Conservation (phyloP, 2,888 invertebrate genomes). For the Drosophila putrida region DNA sequence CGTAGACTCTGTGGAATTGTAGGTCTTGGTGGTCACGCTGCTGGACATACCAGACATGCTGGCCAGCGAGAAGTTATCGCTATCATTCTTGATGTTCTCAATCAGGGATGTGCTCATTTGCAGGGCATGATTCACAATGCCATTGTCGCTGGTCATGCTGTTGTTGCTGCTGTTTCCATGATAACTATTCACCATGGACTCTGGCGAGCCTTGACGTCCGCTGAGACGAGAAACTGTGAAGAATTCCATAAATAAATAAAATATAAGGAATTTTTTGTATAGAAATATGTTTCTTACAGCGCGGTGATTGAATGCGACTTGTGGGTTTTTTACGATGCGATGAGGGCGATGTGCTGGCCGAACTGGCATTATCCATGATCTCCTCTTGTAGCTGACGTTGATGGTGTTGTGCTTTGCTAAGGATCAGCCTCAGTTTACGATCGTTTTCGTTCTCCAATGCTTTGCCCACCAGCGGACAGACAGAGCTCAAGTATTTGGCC, state of each 20-base stretch:
- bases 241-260: neutral
- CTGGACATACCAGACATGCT: slow-evolving; percentile 72
- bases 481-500: slow-evolving; percentile 92
- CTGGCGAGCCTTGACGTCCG: slow-evolving; percentile 88
- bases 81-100: slow-evolving; percentile 85
- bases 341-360: slow-evolving; percentile 85
- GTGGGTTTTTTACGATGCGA: slow-evolving; percentile 83
- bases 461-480: slow-evolving; percentile 94
- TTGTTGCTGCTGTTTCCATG: slow-evolving; percentile 86
- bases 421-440: slow-evolving; percentile 92
- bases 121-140: slow-evolving; percentile 76
- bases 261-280: too few species aligned
- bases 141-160: slow-evolving; percentile 75
- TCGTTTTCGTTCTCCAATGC: slow-evolving; percentile 94
- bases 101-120: slow-evolving; percentile 86
- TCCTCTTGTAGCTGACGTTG: slow-evolving; percentile 93
- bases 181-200: slow-evolving; percentile 91
- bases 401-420: slow-evolving; percentile 96
- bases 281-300: slow-evolving; percentile 76
- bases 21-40: slow-evolving; percentile 79
- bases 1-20: slow-evolving; percentile 83
- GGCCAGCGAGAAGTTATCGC: slow-evolving; percentile 86
- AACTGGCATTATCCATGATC: slow-evolving; percentile 85
- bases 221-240: slow-evolving; percentile 85
- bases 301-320: slow-evolving; percentile 85